phyloP scores from a whole-genome alignment of 2,888 invertebrate genomes.

The Lasioglossum lativentre region DNA sequence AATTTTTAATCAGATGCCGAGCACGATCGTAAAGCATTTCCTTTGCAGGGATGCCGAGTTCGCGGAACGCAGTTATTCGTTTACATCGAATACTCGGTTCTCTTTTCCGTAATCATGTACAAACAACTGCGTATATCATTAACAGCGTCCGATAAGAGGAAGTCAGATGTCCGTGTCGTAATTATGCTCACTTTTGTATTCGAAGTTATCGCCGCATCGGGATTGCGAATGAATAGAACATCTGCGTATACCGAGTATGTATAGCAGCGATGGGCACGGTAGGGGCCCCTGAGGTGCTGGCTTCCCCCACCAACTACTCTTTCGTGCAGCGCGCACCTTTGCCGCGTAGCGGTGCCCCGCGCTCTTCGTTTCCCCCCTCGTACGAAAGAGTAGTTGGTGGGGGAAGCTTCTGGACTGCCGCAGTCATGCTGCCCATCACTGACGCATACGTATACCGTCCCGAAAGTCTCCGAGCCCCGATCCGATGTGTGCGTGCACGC shows the following conservation, averaged over 20 bases:
- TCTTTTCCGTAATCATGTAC: constrained; percentile 11
- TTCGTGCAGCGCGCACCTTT: no score
- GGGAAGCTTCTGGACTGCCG: no score
- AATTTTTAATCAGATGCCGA: not conserved
- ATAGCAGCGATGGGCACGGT: no score
- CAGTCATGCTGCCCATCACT: no score
- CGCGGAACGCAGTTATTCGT: not conserved
- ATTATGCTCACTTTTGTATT: constrained; percentile 19
- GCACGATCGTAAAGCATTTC: not conserved
- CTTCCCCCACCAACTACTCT: no score
- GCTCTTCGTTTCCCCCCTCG: no score
- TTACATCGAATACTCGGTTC: not conserved
- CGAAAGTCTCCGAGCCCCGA: not conserved
- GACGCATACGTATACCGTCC: not conserved
- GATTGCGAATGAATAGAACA: not conserved
- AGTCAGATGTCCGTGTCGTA: constrained; percentile 24
- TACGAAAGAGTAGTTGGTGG: no score
- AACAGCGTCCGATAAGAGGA: constrained; percentile 17
- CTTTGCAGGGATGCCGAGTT: not conserved
- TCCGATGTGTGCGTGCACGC: not conserved
- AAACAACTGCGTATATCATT: constrained; percentile 19
- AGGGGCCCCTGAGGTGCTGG: no score
- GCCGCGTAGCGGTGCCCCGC: no score
- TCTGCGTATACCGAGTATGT: not conserved
- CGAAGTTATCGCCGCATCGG: constrained; percentile 10